phyloP scores from a whole-genome alignment of 92 coral and sea anemone species.

The Phymanthus crucifer region DNA sequence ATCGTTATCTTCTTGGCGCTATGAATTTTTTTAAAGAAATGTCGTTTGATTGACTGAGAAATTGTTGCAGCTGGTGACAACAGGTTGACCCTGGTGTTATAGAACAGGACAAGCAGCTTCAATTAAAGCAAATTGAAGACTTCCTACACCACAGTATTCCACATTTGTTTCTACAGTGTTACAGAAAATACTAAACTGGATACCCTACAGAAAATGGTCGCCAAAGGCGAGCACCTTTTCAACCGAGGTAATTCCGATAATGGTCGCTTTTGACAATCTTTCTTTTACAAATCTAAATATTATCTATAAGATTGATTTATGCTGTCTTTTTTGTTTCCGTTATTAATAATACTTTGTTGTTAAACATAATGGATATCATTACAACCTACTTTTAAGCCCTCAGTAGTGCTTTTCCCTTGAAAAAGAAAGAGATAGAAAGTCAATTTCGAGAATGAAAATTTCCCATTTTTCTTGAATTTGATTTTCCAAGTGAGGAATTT shows the following conservation, averaged over 20 bases:
- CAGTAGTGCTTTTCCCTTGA: no score
- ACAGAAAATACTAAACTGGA: neutral
- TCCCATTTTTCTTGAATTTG: neutral
- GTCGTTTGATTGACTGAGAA: neutral
- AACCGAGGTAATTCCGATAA: slow-evolving; percentile 4
- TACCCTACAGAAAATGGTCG: slow-evolving; percentile 2
- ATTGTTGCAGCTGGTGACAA: neutral
- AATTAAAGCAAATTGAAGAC: no score
- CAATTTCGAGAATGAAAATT: no score
- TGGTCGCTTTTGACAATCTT: neutral
- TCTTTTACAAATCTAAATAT: neutral
- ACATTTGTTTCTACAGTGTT: neutral
- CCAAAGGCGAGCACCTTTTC: slow-evolving; percentile 15
- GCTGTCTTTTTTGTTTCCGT: neutral
- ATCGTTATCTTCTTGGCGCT: neutral
- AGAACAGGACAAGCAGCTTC: neutral
- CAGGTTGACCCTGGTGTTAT: slow-evolving; percentile 1
- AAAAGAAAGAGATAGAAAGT: no score
- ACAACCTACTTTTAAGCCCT: no score
- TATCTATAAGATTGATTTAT: neutral
- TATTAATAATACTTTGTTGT: no score
- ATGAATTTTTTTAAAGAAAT: neutral
- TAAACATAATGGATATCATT: no score
- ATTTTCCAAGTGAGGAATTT: no score
- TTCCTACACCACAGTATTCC: neutral